Percentiles rank a stretch among this genome's conserved stretches.
phyloP scores from a whole-genome alignment of 2,888 invertebrate genomes.

The Panorpa germanica region DNA sequence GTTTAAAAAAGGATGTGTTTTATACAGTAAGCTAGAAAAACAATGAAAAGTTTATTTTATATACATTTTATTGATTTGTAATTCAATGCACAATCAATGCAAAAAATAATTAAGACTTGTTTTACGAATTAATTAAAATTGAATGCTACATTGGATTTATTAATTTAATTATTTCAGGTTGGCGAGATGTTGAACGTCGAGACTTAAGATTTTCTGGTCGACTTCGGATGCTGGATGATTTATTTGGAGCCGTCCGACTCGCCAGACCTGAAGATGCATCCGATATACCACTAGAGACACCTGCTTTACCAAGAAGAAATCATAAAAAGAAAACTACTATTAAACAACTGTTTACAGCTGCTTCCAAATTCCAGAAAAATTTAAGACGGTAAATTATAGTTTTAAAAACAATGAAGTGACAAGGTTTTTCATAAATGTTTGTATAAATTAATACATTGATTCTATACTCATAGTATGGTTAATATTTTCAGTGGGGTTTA shows the following conservation, averaged over 20 bases:
- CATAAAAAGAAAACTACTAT: conserved; percentile 78
- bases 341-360: conserved; percentile 85
- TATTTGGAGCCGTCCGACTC: conserved; percentile 51
- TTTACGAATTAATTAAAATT: conserved; percentile 1
- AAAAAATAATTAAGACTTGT: too few relatives aligned
- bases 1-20: too few relatives aligned
- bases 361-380: conserved; percentile 92
- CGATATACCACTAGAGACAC: conserved; percentile 43
- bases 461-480: conserved; percentile 1
- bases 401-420: background rate
- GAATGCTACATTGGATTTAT: conserved; percentile 7
- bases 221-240: conserved; percentile 50
- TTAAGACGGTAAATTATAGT: conserved; percentile 43
- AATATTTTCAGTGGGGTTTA: conserved; percentile 65
- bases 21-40: too few relatives aligned
- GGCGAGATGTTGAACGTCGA: conserved; percentile 66
- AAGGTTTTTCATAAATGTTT: background rate
- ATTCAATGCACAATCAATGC: background rate
- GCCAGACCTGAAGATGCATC: conserved; percentile 37
- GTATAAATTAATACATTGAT: conserved; percentile 1
- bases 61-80: too few relatives aligned
- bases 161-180: conserved; percentile 31
- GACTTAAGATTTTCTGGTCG: conserved; percentile 46
- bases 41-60: too few relatives aligned
- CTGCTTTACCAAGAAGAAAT: conserved; percentile 44